phyloP scores from a whole-genome alignment of 2,888 invertebrate genomes.

The Marronus borbonicus region DNA sequence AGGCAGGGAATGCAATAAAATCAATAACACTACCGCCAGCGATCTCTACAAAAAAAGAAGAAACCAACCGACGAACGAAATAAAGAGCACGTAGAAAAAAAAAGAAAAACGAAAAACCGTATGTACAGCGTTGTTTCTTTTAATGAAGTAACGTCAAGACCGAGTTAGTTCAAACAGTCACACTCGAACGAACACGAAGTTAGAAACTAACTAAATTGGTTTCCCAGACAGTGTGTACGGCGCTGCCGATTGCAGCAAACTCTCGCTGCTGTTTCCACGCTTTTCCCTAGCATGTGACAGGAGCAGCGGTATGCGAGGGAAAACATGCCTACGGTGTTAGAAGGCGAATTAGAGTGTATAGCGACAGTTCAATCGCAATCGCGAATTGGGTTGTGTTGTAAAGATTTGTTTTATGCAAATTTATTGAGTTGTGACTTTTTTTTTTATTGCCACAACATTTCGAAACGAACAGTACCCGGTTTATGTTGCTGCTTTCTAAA shows the following conservation, averaged over 20 bases:
- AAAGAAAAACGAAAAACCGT: conserved; percentile 38
- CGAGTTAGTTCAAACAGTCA: conserved; percentile 48
- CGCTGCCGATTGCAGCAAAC: conserved; percentile 51
- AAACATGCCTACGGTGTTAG: not conserved
- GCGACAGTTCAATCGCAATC: too few relatives aligned
- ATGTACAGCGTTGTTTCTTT: conserved; percentile 46
- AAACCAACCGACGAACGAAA: not conserved
- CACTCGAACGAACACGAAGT: conserved; percentile 50
- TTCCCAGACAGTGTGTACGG: conserved; percentile 42
- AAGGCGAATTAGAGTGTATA: not conserved
- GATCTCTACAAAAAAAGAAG: not conserved
- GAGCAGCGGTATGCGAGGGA: not conserved
- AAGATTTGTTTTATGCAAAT: too few relatives aligned
- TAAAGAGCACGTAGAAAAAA: not conserved
- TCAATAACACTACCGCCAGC: not conserved
- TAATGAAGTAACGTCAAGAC: conserved; percentile 51
- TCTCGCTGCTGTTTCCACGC: conserved; percentile 10
- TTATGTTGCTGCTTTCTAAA: too few relatives aligned
- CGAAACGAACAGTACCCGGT: too few relatives aligned
- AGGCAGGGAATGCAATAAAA: conserved; percentile 13
- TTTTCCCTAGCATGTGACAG: conserved; percentile 29
- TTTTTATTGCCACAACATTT: too few relatives aligned
- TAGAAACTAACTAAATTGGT: conserved; percentile 53
- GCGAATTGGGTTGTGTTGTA: too few relatives aligned
- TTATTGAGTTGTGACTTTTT: too few relatives aligned